Base-by-base conservation (phyloP, 2,888 invertebrate species). In the Drosophila cognata region DNA sequence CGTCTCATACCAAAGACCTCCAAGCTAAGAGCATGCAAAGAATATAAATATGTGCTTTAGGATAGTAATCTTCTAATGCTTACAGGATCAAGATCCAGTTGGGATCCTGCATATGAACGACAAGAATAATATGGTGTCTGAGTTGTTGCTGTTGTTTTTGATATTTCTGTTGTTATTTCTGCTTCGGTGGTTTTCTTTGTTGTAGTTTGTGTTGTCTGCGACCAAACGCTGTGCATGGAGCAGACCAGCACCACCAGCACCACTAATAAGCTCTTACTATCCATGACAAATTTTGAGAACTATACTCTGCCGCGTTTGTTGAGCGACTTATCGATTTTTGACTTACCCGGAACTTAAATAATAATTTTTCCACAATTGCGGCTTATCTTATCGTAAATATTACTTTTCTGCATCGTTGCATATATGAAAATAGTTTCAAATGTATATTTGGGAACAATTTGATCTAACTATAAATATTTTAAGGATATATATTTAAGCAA, bases 1-100 rank as follows among this genome's bases (percentile, higher is more conserved):
- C 13, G 38, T 38, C n/a, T 77, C 77, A 41, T 48, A 77, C 79
- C 79, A 77, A 36, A 16, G 0, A 2, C 77, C 77, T 4, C 59
- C 48, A n/a, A 75, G n/a, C 77, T 77, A 25, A 18, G 28, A 28
- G 16, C 18, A 55, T 6, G 5, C 11, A 13, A 36, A 50, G 13
- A 16, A 11, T 35, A 10, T 56, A 35, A 18, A 10, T 21, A 43
- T 43, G 5, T 10, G 18, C 1, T 1, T 18, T 18, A 10, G 31
- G 7, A 8, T 13, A 35, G 5, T 18, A 10, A 29, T 18, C 13
- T n/a, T n/a, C 0, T 7, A 28, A 11, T 7, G 64, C 77, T 79
- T 74, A 77, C 77, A 16, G n/a, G 55, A 35, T 79, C 64, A 18
- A 69, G 21, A 21, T 43, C 43, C 43, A 43, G 21, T 6, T 43